Evolutionary conservation across 2,797 vertebrate species (phyloP), one percentile per base, ranked within the genome.

Genomic region (Spatula versicolor): DNA sequence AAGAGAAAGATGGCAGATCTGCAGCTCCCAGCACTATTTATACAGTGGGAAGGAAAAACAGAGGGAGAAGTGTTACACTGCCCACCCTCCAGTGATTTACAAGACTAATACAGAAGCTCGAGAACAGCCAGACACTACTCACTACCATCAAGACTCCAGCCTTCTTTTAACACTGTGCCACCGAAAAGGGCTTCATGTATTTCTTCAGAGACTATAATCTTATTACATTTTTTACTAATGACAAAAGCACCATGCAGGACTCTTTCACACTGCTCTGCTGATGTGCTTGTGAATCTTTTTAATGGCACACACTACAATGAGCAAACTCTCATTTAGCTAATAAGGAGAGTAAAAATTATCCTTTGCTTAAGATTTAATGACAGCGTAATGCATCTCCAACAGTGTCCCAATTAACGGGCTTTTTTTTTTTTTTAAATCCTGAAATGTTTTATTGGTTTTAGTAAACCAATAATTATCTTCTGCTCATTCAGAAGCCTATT

Each of bases 381-480:
- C 75, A 79, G 20, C 23, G 50, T 23, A 88, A 83, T 45, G 52
- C 3, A 67, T 67, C 72, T 90, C 83, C 63, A 86, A 67, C 13
- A 48, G 54, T 11, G 43, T 31, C 45, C 18, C 72, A 79, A 56
- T 25, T 19, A 76, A 66, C 19, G 11, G 25, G 2, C 30, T 69
- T 68, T 88, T 63, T 33, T 16, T 46, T 46, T 13, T 18, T 73
- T 78, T 72, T 41, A 19, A 56, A 71, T 35, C 63, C 46, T 45
- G 28, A 90, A 78, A 75, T 43, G 14, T 71, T 87, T 83, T 39
- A 84, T 69, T 79, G 56, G 48, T 56, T 91, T 94, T 45, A 93
- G 46, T 52, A 82, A 88, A 48, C 23, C 13, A 69, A 15, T 28
- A 66, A 88, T 90, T 66, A 86, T 23, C 45, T 30, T 37, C 33